Base-by-base conservation (phyloP, 1,140 invertebrate species). In the Drosophila busckii region DNA sequence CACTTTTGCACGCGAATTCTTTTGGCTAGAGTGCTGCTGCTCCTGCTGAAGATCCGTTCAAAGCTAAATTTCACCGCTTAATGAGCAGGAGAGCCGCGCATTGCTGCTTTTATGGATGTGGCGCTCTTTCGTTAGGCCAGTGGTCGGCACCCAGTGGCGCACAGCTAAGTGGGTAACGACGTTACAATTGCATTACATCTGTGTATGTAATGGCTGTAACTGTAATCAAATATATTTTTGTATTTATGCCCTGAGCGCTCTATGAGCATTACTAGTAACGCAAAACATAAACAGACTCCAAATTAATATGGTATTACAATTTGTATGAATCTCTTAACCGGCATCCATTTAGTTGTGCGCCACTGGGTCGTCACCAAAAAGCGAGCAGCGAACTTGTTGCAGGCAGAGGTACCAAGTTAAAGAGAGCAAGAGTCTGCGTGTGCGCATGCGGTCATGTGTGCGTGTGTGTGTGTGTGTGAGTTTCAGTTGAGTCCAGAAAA, bases 61-160 rank as follows among this genome's bases (percentile, higher is more conserved):
- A 48, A 38, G 45, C 71, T 50, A 73, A 46, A 54, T 38, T 78
- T 60, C 35, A 41, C 63, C 26, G 54, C 29, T 63, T 65, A 73
- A 68, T 78, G 75, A 68, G 37, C 16, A 26, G 17, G 52, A 59
- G 20, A 61, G 64, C 35, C 37, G 17, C 35, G 0, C 25, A 9
- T 5, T n/a, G n/a, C 50, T 6, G 62, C 61, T 66, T 66, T 65
- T 66, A 66, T 66, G 45, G 23, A 41, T 32, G 8, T 26, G 19
- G 19, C 31, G 1, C 56, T 32, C 40, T 60, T 60, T 60, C 54
- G 54, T 60, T 40, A 23, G 23, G 49, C 7, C 5, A n/a, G n/a
- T n/a, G n/a, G n/a, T n/a, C n/a, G n/a, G n/a, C n/a, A n/a, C n/a
- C n/a, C 4, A 41, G 12, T 22, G n/a, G 10, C 12, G 13, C 19